A percentile compares a stretch with the other conserved stretches of the same genome.
Evolutionary conservation across 2,797 vertebrate species (phyloP).

Genomic region (Bradypus variegatus): DNA sequence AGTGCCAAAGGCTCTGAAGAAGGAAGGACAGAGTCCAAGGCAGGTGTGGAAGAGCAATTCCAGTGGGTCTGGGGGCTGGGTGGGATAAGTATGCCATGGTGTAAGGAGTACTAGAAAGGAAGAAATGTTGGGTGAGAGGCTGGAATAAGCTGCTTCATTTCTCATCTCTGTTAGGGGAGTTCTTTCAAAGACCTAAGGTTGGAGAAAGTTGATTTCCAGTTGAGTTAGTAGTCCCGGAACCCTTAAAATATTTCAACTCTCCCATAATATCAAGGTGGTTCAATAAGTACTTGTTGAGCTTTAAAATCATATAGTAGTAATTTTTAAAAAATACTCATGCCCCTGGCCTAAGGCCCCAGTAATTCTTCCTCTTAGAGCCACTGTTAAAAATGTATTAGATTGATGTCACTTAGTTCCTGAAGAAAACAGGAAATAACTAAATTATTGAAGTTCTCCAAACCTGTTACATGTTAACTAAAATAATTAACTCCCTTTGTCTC

Average conservation of each 20-base stretch:
- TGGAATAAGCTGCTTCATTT: neutral
- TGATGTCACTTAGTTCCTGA: too few relatives aligned
- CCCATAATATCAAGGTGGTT: neutral
- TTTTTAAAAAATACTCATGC: neutral
- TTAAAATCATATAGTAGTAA: neutral
- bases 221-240: neutral
- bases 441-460: too few relatives aligned
- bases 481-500: too few relatives aligned
- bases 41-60: neutral
- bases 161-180: neutral
- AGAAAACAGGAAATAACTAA: too few relatives aligned
- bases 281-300: neutral
- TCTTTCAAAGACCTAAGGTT: neutral
- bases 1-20: neutral
- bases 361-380: neutral
- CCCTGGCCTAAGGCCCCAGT: neutral
- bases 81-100: neutral
- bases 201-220: neutral
- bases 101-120: neutral
- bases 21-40: neutral
- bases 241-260: neutral
- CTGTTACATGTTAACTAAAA: too few relatives aligned
- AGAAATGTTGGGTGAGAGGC: neutral
- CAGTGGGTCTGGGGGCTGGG: neutral
- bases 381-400: neutral